A percentile compares a stretch with the other conserved stretches of the same genome.
Conservation (phyloP, 1,140 invertebrate genomes). For the Trachymyrmex cornetzi region DNA sequence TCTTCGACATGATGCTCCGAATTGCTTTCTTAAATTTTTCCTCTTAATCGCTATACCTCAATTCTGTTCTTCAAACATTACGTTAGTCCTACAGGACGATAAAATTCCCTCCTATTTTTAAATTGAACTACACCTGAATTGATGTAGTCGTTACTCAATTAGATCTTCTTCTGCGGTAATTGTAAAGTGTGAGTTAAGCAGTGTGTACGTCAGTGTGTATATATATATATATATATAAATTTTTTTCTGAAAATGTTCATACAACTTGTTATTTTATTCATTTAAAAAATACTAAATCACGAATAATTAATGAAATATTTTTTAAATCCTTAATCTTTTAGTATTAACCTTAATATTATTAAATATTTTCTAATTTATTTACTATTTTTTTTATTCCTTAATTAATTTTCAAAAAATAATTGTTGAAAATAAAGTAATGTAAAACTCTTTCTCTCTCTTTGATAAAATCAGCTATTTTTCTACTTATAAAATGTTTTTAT, state of each 20-base stretch:
- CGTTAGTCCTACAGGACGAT: neutral
- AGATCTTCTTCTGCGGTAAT: neutral
- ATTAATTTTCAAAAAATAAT: neutral
- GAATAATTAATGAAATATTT: neutral
- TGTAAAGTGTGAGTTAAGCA: neutral
- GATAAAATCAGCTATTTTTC: neutral
- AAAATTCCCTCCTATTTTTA: neutral
- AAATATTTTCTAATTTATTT: neutral
- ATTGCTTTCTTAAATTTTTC: neutral
- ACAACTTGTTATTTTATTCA: neutral
- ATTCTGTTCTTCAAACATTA: neutral
- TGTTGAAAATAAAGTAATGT: neutral
- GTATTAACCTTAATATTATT: neutral
- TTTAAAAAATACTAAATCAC: neutral
- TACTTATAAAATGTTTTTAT: neutral
- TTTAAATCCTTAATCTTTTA: neutral
- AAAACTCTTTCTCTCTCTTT: too few relatives aligned
- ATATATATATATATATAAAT: too few relatives aligned
- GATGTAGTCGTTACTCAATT: constrained; percentile 8
- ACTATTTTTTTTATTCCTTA: neutral
- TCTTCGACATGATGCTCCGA: constrained; percentile 12
- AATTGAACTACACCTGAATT: neutral
- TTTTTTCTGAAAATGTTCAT: neutral
- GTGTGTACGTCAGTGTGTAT: neutral
- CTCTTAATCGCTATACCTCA: neutral